phyloP scores from a whole-genome alignment of 2,797 vertebrate species.

The Pseudopleuronectes americanus region DNA sequence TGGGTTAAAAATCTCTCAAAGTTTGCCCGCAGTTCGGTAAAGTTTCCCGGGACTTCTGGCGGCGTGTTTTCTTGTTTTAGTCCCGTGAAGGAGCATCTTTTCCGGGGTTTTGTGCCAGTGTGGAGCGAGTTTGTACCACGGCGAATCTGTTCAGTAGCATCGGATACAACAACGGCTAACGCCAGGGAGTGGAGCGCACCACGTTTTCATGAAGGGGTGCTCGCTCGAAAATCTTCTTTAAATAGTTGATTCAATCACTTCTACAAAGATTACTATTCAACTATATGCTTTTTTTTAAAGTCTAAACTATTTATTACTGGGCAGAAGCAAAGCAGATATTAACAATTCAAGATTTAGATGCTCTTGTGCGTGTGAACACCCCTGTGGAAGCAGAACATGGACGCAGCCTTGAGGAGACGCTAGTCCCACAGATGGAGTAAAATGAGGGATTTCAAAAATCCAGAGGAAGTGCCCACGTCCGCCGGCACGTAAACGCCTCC shows the following conservation, averaged over 20 bases:
- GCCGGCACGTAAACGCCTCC: background rate
- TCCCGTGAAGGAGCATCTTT: constrained; percentile 75
- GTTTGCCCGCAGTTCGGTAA: constrained; percentile 70
- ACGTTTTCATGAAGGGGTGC: constrained; percentile 44
- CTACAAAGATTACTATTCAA: too few species aligned
- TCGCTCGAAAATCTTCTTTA: background rate
- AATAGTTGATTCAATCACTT: background rate
- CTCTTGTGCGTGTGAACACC: background rate
- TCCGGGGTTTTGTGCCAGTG: constrained; percentile 52
- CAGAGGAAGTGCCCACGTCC: constrained; percentile 48
- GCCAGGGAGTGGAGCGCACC: constrained; percentile 80
- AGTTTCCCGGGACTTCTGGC: constrained; percentile 69
- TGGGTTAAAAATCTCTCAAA: constrained; percentile 50
- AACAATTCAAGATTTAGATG: too few species aligned
- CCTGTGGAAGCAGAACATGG: constrained; percentile 39
- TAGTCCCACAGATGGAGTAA: constrained; percentile 65
- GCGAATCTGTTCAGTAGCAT: constrained; percentile 76
- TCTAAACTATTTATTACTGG: too few species aligned
- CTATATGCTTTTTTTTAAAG: too few species aligned
- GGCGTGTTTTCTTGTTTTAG: constrained; percentile 65
- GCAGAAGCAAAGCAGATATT: too few species aligned
- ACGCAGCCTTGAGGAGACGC: constrained; percentile 46
- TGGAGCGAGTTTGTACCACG: constrained; percentile 69
- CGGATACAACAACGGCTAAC: constrained; percentile 80
- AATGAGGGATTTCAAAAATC: constrained; percentile 60